Conservation (phyloP, 2,797 vertebrate species). For the Trachurus trachurus region DNA sequence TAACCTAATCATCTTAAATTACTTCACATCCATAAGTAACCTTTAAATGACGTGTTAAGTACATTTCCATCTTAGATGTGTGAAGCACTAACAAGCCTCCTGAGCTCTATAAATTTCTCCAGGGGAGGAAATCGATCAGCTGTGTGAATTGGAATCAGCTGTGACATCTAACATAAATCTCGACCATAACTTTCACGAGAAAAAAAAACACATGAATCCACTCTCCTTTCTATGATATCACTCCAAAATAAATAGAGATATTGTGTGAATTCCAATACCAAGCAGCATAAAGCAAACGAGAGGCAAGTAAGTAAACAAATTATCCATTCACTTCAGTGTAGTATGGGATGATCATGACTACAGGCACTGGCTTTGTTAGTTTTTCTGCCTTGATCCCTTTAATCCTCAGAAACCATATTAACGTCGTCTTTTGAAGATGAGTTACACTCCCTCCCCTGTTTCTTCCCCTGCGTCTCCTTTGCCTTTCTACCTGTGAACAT, state of each 20-base stretch:
- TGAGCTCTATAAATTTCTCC: slow-evolving; percentile 65
- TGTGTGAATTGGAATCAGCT: slow-evolving; percentile 73
- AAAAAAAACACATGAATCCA: slow-evolving; percentile 53
- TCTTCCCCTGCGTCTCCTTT: slow-evolving; percentile 64
- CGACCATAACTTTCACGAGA: slow-evolving; percentile 55
- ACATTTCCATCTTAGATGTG: slow-evolving; percentile 54
- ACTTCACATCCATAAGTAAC: slow-evolving; percentile 61
- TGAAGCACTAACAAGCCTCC: slow-evolving; percentile 59
- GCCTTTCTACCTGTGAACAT: slow-evolving; percentile 80
- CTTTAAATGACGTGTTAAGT: slow-evolving; percentile 41
- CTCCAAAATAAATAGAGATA: slow-evolving; percentile 57
- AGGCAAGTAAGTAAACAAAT: slow-evolving; percentile 66
- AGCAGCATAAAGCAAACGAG: slow-evolving; percentile 45
- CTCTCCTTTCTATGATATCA: slow-evolving; percentile 43
- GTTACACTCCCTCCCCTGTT: slow-evolving; percentile 66
- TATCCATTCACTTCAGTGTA: slow-evolving; percentile 48
- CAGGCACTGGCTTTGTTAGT: slow-evolving; percentile 70
- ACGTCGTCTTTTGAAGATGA: slow-evolving; percentile 81
- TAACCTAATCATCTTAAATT: slow-evolving; percentile 58
- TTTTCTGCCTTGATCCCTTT: slow-evolving; percentile 76
- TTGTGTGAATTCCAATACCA: slow-evolving; percentile 50
- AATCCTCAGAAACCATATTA: slow-evolving; percentile 79
- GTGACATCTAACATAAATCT: slow-evolving; percentile 71
- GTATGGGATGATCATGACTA: slow-evolving; percentile 63
- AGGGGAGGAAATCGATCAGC: slow-evolving; percentile 39